Base-by-base conservation (phyloP, 2,113 vertebrate species). In the Typhlomys cinereus region DNA sequence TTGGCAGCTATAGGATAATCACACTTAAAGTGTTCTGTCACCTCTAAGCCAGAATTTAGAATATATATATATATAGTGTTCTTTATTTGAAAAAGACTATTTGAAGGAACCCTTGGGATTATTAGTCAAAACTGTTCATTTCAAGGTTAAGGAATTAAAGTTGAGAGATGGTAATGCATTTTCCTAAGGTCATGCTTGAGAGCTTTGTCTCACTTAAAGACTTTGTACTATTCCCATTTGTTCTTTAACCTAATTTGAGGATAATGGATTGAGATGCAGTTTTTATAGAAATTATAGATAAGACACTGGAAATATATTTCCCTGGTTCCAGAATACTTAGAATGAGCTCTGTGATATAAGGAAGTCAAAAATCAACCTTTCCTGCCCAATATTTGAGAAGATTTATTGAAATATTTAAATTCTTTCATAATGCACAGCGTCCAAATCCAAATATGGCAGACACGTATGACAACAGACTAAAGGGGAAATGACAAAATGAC, bases 1-100 rank as follows among this genome's bases (percentile, higher is more conserved):
- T 70, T 93, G 92, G 92, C 75, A 92, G 83, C 90, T 85, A 84
- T 64, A 96, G 89, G 89, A 92, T 70, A 92, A 93, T 93, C 83
- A 90, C 93, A 88, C 85, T 88, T 83, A 29, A 57, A 93, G 80
- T 90, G 85, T 92, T 88, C 75, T 94, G 93, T 95, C 83, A 93
- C 90, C 93, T 96, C 70, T 44, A 67, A 41, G 54, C 34, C 52
- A 85, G 67, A 31, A 34, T 39, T 88, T 50, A 88, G 18, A 12
- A 21, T 12, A 5, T 14, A 4, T 48, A 80, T 69, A 88, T 83
- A 85, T 25, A 92, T 76, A 86, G 86, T 79, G 46, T 12, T 66
- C 76, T 84, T 79, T 36, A 75, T 81, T 91, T 88, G 5, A 23
- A 46, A 86, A 54, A 74, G 25, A 71, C 34, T 23, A 67, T 10